Percentiles rank a stretch among this genome's conserved stretches.
These are phyloP conservation scores for Sebastes iracundus DNA, from an alignment of 2,797 vertebrate genomes.

Conservation along the genomic window DNA sequence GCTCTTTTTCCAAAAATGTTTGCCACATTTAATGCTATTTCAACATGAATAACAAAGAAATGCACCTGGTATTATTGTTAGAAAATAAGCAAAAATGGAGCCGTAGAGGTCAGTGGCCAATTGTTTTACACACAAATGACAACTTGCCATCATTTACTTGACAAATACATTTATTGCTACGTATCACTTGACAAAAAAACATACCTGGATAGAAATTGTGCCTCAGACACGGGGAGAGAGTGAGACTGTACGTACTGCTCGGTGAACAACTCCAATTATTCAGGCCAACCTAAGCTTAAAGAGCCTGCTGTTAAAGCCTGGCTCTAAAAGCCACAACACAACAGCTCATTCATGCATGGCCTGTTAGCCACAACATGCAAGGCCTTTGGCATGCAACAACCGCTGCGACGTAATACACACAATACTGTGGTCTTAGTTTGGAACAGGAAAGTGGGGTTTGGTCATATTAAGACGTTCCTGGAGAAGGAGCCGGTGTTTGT, in stretches of 20 bases:
- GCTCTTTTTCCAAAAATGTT: neutral
- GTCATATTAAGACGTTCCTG: neutral
- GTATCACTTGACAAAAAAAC: neutral
- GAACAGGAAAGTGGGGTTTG: neutral
- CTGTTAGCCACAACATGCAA: constrained; percentile 53
- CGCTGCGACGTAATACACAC: neutral
- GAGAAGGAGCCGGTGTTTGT: neutral
- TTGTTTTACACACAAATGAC: neutral
- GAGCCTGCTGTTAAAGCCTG: constrained; percentile 22
- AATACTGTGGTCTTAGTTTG: neutral
- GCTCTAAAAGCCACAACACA: constrained; percentile 49
- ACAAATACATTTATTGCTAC: neutral
- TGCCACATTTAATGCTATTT: neutral
- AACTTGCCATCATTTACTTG: neutral
- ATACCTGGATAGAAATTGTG: neutral
- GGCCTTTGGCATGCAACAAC: constrained; percentile 39
- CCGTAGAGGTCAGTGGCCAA: neutral
- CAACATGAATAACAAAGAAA: neutral
- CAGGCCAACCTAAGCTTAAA: constrained; percentile 10
- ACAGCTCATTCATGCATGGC: constrained; percentile 45
- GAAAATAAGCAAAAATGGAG: neutral
- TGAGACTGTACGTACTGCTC: neutral
- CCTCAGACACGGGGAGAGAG: neutral
- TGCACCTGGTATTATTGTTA: neutral
- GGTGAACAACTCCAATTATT: constrained; percentile 10